phyloP scores from a whole-genome alignment of 2,797 vertebrate species.

The Rhyacichthys aspro region DNA sequence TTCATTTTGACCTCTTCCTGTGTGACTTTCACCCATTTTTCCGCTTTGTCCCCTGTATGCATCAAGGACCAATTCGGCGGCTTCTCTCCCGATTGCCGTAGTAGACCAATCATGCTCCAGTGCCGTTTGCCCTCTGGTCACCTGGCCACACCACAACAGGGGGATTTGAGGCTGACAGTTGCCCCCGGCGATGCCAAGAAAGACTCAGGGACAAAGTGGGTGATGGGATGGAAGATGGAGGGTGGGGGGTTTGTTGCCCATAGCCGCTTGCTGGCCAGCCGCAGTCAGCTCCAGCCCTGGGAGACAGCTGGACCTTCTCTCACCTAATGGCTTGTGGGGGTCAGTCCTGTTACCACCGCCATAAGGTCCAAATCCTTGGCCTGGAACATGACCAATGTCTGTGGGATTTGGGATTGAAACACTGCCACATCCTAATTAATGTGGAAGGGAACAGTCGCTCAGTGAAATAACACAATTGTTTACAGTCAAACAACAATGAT shows the following conservation, averaged over 20 bases:
- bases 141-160: slow-evolving; percentile 62
- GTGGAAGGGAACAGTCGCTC: slow-evolving; percentile 5
- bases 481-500: neutral
- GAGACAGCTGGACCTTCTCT: slow-evolving; percentile 80
- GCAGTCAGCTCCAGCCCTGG: slow-evolving; percentile 59
- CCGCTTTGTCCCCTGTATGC: slow-evolving; percentile 31
- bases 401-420: slow-evolving; percentile 21
- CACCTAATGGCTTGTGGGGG: slow-evolving; percentile 68
- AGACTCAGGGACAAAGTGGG: slow-evolving; percentile 66
- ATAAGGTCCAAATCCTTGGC: slow-evolving; percentile 51
- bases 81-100: slow-evolving; percentile 55
- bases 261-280: slow-evolving; percentile 25
- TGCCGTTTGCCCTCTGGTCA: slow-evolving; percentile 69
- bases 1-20: slow-evolving; percentile 45
- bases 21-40: slow-evolving; percentile 41
- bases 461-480: slow-evolving; percentile 4
- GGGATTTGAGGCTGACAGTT: slow-evolving; percentile 69
- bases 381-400: slow-evolving; percentile 47
- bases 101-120: slow-evolving; percentile 55
- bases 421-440: slow-evolving; percentile 25
- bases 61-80: slow-evolving; percentile 54
- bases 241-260: neutral
- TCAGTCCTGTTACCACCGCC: slow-evolving; percentile 43
- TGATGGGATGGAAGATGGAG: slow-evolving; percentile 43
- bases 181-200: slow-evolving; percentile 64